Percentiles rank a stretch among this genome's conserved stretches.
Evolutionary conservation across 2,113 vertebrate species (phyloP).

Genomic region (Bagarius yarrelli): DNA sequence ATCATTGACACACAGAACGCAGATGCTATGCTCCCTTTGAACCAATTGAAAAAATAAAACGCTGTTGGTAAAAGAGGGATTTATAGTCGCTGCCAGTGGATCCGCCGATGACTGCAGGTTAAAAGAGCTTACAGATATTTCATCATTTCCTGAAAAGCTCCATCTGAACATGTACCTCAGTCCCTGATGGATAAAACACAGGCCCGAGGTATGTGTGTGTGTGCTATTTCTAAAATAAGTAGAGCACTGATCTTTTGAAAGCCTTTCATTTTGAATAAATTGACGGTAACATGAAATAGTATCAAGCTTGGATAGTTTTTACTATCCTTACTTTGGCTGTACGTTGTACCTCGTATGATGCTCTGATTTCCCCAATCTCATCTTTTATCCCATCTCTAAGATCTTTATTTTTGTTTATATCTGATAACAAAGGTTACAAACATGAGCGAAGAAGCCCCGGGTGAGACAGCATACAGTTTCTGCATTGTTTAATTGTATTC

Average conservation of each 20-base stretch:
- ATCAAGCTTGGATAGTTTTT: neutral
- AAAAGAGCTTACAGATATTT: constrained; percentile 19
- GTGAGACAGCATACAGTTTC: neutral
- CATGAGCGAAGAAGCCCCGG: neutral
- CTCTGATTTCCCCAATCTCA: neutral
- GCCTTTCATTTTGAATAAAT: neutral
- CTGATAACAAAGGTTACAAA: constrained; percentile 55
- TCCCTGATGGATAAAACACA: neutral
- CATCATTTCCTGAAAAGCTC: neutral
- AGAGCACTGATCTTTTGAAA: neutral
- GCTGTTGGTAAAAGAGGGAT: neutral
- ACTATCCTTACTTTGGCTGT: neutral
- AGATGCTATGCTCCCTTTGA: constrained; percentile 28
- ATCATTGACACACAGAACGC: constrained; percentile 52
- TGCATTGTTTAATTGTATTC: neutral
- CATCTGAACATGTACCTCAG: neutral
- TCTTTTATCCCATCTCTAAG: neutral
- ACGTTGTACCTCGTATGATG: neutral
- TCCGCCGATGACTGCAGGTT: neutral
- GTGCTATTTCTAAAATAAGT: neutral
- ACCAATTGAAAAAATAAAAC: constrained; percentile 15
- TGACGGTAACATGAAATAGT: neutral
- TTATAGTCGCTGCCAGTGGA: neutral
- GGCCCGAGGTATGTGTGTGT: neutral
- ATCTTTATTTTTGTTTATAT: neutral